Conservation (phyloP, 2,797 vertebrate species). For the Eleutherodactylus coqui region DNA sequence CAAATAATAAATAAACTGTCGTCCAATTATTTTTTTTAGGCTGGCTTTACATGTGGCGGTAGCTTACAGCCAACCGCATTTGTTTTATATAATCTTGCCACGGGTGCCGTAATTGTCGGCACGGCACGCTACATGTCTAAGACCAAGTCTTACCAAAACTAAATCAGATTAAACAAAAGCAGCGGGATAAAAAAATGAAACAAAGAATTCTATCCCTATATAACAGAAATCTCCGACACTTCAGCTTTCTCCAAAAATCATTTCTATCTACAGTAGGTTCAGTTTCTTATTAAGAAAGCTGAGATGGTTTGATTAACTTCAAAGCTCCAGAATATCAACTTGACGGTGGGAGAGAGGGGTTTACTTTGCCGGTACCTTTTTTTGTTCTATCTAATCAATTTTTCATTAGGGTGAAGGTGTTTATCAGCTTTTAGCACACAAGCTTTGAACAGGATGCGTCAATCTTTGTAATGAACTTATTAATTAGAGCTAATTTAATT, state of each 20-base stretch:
- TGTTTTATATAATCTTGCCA: no score
- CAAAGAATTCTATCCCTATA: background rate
- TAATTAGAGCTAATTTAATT: conserved; percentile 99
- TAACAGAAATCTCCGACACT: conserved; percentile 1
- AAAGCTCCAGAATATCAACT: conserved; percentile 82
- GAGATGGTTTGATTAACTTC: conserved; percentile 87
- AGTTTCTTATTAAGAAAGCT: conserved; percentile 85
- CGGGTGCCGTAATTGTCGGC: no score
- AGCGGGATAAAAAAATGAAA: conserved; percentile 17
- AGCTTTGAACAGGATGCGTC: conserved; percentile 88
- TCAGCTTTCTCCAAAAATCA: conserved; percentile 53
- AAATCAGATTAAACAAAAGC: background rate
- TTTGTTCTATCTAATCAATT: conserved; percentile 96
- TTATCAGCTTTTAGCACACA: conserved; percentile 97
- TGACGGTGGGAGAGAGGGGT: conserved; percentile 73
- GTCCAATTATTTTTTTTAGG: no score
- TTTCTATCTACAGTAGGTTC: conserved; percentile 76
- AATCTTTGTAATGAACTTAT: conserved; percentile 91
- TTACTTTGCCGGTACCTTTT: conserved; percentile 77
- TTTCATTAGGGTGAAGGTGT: conserved; percentile 98
- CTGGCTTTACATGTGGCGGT: no score
- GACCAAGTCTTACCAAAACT: background rate
- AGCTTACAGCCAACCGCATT: no score
- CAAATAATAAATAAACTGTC: background rate
- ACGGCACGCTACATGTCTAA: no score